Evolutionary conservation across 2,797 vertebrate species (phyloP), one percentile per base, ranked within the genome.

Genomic region (Hydrolagus colliei): DNA sequence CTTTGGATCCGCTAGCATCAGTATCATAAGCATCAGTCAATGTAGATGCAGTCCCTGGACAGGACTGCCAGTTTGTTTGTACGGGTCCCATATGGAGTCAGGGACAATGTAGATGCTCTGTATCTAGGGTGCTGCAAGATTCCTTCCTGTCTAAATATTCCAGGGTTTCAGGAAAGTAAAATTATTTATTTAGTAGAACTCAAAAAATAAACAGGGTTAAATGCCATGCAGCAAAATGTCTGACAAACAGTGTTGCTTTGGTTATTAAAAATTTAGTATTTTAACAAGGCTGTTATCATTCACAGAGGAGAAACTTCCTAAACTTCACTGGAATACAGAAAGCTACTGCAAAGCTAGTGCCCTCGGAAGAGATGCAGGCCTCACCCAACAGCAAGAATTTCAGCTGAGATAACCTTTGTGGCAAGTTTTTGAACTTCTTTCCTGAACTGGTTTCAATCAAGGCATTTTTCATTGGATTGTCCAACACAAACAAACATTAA

Each of bases 341-440:
- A 12, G 79, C 16, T 9, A 63, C 22, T 18, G 12, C 78, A 32
- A 32, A 61, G 32, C 61, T 79, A 63, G 5, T 62, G 63, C 22
- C 14, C 41, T 16, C 16, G 61, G 35, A 80, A 11, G 14, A 8
- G 14, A 35, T n/a, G 32, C 5, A 9, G n/a, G 27, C 10, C 7
- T 7, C 9, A 68, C 78, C 41, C 6, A 52, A 52, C 41, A 52
- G 41, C 1, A 52, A 52, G 41, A 52, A 52, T 52, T 3, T 52
- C 41, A 82, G 27, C 62, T 41, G 79, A 68, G 27, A 41, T 68
- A 4, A 82, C 63, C 61, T 35, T 41, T 41, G 65, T n/a, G 4
- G 65, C 65, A 10, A 71, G 79, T 35, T 84, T 84, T 27, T 71
- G 79, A 84, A 71, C 65, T 35, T 68, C 7, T 84, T 84, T 82